Base-by-base conservation (phyloP, 2,888 invertebrate species). In the Argyresthia goedartella region DNA sequence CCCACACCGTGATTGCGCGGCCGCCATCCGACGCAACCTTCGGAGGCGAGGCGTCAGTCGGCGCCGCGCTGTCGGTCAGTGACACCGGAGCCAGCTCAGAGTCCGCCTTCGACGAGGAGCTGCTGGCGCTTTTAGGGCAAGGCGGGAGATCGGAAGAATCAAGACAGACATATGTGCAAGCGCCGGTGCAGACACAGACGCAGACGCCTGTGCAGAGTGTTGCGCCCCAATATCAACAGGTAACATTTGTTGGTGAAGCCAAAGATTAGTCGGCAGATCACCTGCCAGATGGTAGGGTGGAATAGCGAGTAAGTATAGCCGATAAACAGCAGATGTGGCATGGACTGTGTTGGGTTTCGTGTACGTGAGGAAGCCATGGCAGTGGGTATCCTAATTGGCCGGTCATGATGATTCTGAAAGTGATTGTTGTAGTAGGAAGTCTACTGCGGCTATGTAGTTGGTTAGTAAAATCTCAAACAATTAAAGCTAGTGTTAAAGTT, bases 31-130 rank as follows among this genome's bases (percentile, higher is more conserved):
- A 76, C 0, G 70, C 77, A 1, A 79, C 81, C 42, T 25, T 25
- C 25, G 84, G 84, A 1, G 86, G 81, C 1, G 86, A 86, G 59
- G 86, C 85, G 0, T 85, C 85, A 4, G 86, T 86, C 0, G 86
- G 86, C 8, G 86, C 85, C 4, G 86, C 86, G 1, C 61, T 86
- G 10, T 76, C 85, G 1, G 85, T 85, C 51, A 81, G 81, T 50
- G 85, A 85, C 55, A 69, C 69, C 9, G 76, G 77, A 25, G 66
- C 74, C 1, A 67, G 59, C 50, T 61, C 66, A 14, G 63, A 70
- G 49, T 53, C 72, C 1, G 52, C 71, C 1, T 78, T 70, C 55
- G 77, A 79, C 46, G 80, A 74, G 39, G 81, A 84, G 11, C 67
- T 86, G 0, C 56, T 85, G 14, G 73, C 81, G 1, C 57, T 84